Evolutionary conservation across 2,888 invertebrate species (phyloP), one percentile per base, ranked within the genome.

Genomic region (Eupithecia pulchellata): DNA sequence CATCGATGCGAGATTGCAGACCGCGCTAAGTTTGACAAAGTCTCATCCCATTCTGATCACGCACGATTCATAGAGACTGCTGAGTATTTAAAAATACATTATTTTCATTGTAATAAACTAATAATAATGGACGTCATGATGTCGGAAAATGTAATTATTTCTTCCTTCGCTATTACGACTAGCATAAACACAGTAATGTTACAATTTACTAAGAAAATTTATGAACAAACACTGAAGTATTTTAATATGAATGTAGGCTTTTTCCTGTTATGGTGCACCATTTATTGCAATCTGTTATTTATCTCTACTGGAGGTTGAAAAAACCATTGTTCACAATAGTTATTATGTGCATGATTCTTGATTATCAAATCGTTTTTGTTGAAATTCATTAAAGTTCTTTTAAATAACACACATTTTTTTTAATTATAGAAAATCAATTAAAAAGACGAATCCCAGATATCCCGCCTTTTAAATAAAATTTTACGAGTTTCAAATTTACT

Each of bases 261-360:
- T 69, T 69, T 69, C 69, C 69, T 69, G 69, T 69, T 64, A 57
- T 64, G 25, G 64, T 64, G 14, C 20, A 47, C 20, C 14, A 58
- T 42, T 52, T 60, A 69, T 32, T 47, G 20, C 30, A 36, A 64
- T 63, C 61, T 32, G 32, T 29, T 17, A 30, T 25, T 60, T 69
- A 25, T 52, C 52, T 52, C 11, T 52, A 25, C 52, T 11, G 25
- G 52, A 47, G 25, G 25, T 25, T 52, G 4, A 36, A 36, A 4
- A 42, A n/a, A 42, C 42, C 8, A 42, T 20, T 42, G n/a, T 42
- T 42, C n/a, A 42, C 2, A n/a, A 42, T 2, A n/a, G 42, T 25
- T 11, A 47, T 47, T 47, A 11, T 25, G 47, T 42, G 4, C 6
- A 5, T n/a, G n/a, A n/a, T n/a, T n/a, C n/a, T n/a, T n/a, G n/a